Evolutionary conservation across 2,797 vertebrate genomes (phyloP), one percentile per base, ranked within the genome.

Genomic region (Eleutherodactylus coqui): DNA sequence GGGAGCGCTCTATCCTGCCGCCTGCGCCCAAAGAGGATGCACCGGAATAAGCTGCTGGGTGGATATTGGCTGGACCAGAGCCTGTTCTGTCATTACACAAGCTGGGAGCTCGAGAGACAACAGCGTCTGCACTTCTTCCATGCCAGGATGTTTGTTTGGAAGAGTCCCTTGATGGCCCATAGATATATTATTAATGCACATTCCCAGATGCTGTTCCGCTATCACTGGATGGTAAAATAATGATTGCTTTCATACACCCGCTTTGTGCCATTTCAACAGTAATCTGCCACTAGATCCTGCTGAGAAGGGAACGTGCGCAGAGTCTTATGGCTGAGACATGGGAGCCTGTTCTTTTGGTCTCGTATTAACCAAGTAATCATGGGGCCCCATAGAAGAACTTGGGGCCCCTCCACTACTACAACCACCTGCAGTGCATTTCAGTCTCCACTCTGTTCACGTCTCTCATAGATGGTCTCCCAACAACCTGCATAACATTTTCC

Each of bases 111-210:
- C 88, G 19, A 88, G 85, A 90, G 69, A 87, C 85, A 89, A 82
- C 34, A 76, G 2, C 86, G 76, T 84, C 89, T 90, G 82, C 10
- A 72, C 51, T 75, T 67, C 87, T 87, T 79, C 64, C 82, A 83
- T 67, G 53, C 0, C 3, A 85, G n/a, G 69, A 88, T 85, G 36
- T n/a, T 14, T 77, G 70, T 67, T 89, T 17, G 81, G 60, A 90
- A 90, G 82, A 77, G 88, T 90, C 89, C 89, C 88, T 87, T 2
- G 86, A 45, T 17, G 6, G 19, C 81, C 87, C 55, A 64, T 87
- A 51, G 49, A 89, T 91, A 89, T 78, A 89, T 3, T 89, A 53
- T 75, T 86, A 84, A 90, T 91, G 90, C 87, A 80, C 47, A 85
- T 78, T 86, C 53, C 27, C 49, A 87, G 90, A 89, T n/a, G 84